Evolutionary conservation across 2,888 invertebrate species (phyloP).

Genomic region (Mamestra brassicae): DNA sequence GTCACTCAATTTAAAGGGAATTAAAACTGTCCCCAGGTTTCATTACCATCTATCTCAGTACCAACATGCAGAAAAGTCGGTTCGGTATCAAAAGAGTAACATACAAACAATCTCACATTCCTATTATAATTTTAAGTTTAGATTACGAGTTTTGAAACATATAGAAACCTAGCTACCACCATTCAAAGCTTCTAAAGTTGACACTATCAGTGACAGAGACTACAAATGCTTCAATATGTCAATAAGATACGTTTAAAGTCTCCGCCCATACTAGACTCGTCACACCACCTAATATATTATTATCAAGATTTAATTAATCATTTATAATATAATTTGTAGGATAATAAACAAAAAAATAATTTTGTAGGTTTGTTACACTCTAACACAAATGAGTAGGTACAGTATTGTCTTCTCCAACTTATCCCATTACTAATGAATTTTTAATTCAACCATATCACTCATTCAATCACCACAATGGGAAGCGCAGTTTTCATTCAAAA

Average conservation of each 20-base stretch:
- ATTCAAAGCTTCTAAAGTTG: conserved; percentile 7
- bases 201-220: conserved; percentile 17
- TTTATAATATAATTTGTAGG: no score
- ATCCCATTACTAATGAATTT: conserved; percentile 50
- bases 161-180: neutral
- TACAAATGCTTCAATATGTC: conserved; percentile 24
- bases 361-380: no score
- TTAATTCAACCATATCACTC: conserved; percentile 53
- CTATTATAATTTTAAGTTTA: no score
- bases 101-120: no score
- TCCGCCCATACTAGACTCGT: conserved; percentile 41
- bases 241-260: conserved; percentile 16
- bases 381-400: no score
- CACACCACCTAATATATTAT: conserved; percentile 22
- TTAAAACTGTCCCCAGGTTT: no score
- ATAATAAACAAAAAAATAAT: no score
- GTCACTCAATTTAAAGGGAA: no score
- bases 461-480: conserved; percentile 33
- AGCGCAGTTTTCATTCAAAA: conserved; percentile 53
- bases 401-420: neutral
- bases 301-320: conserved; percentile 56
- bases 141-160: no score
- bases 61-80: no score
- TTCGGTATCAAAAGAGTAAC: no score
- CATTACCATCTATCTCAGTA: no score